Evolutionary conservation across 1,140 invertebrate genomes (phyloP), one percentile per base, ranked within the genome.

Genomic region (Augochlora pura): DNA sequence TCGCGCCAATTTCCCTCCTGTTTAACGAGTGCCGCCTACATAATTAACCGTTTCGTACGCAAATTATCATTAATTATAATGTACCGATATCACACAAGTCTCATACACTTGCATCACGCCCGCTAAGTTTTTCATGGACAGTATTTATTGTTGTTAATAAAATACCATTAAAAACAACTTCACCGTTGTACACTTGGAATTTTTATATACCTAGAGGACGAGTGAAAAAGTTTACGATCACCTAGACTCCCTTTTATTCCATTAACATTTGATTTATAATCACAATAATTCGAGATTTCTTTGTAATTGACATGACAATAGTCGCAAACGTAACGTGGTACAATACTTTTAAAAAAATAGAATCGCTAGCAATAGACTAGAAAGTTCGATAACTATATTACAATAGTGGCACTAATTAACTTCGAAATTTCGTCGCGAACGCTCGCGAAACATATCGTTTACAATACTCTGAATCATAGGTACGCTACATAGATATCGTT

Each of bases 101-200:
- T 57, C 68, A 82, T 74, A 73, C 75, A 83, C 71, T 86, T 86
- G 82, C 80, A 85, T 83, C 67, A 77, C 72, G 46, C 49, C 85
- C 87, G 70, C 77, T 76, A 77, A 88, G 71, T 91, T 89, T 90
- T 91, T 87, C 84, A 91, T 89, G 80, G 75, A 89, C 87, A 91
- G 82, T 91, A 91, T 91, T 90, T 90, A 92, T 91, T 91, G 88
- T 92, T 91, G 80, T 89, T 91, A 91, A 92, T 90, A 90, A 90
- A 92, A 91, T 71, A 84, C 83, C 66, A 82, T 71, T 42, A 21
- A 85, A 85, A 85, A 86, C 21, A 14, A 82, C 16, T n/a, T n/a
- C 9, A 7, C 12, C 59, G 63, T 79, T 65, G 6, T 18, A 7
- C 18, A 46, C 46, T 27, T 39, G 62, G 7, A 16, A 39, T 32